These are phyloP conservation scores for Pelmatolapia mariae DNA, from an alignment of 2,113 vertebrate genomes.

Conservation along the genomic window DNA sequence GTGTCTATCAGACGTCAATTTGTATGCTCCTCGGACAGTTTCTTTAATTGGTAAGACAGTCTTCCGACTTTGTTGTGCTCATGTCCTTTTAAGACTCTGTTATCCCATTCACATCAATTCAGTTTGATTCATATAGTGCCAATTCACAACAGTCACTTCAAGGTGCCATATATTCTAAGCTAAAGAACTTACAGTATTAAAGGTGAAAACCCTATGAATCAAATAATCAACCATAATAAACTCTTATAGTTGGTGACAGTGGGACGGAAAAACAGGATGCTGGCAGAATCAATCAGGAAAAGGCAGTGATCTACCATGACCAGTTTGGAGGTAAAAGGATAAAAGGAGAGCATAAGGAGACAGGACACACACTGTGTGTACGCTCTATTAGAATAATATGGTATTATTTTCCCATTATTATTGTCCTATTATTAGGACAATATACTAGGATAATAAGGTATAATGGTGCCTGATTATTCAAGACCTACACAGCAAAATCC, in stretches of 20 bases:
- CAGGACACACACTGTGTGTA: background rate
- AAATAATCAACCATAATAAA: background rate
- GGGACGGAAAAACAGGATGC: background rate
- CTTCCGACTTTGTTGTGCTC: background rate
- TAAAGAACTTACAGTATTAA: background rate
- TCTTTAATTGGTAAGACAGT: background rate
- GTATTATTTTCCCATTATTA: background rate
- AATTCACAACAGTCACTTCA: background rate
- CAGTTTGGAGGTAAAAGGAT: background rate
- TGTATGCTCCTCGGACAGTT: background rate
- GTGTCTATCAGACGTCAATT: background rate
- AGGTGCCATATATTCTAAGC: background rate
- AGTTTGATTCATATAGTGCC: background rate
- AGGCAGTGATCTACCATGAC: background rate
- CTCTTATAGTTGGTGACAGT: background rate
- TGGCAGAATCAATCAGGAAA: background rate
- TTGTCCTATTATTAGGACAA: background rate
- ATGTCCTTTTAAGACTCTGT: background rate
- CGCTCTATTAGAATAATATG: background rate
- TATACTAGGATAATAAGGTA: background rate
- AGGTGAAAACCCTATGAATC: background rate
- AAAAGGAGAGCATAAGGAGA: background rate
- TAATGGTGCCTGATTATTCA: background rate
- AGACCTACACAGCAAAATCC: too few relatives aligned
- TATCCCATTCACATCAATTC: background rate